A percentile compares a stretch with the other conserved stretches of the same genome.
Conservation (phyloP, 2,888 invertebrate genomes). For the Drosophila setosimentum region DNA sequence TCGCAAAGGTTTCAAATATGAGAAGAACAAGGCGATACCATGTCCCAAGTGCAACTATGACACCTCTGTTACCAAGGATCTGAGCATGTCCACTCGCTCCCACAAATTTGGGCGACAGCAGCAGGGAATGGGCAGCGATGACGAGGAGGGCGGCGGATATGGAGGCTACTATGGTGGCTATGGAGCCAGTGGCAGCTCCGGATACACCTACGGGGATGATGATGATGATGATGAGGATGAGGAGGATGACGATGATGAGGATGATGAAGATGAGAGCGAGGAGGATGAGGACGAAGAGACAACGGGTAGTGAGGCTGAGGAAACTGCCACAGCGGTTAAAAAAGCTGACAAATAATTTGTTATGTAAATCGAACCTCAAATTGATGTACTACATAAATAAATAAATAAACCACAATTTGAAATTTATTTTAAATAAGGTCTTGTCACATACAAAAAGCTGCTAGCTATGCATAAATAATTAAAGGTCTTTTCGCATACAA, state of each 20-base stretch:
- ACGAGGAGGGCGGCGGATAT: conserved; percentile 87
- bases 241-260: conserved; percentile 75
- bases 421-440: not conserved
- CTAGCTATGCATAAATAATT: not conserved
- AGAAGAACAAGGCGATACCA: conserved; percentile 92
- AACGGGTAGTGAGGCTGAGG: conserved; percentile 70
- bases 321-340: conserved; percentile 48
- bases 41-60: conserved; percentile 98
- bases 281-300: conserved; percentile 62
- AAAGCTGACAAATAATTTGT: conserved; percentile 53
- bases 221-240: conserved; percentile 69
- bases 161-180: conserved; percentile 84
- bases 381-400: conserved; percentile 23
- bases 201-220: conserved; percentile 83
- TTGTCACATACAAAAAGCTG: not conserved
- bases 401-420: conserved; percentile 6
- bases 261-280: conserved; percentile 64
- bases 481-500: no score
- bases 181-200: conserved; percentile 86
- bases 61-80: conserved; percentile 96
- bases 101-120: conserved; percentile 96
- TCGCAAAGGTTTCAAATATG: conserved; percentile 95
- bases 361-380: not conserved
- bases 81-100: conserved; percentile 97
- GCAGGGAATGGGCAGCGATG: conserved; percentile 88